These are phyloP conservation scores for Buphagus erythrorhynchus DNA, from an alignment of 2,797 vertebrate species.

Conservation along the genomic window DNA sequence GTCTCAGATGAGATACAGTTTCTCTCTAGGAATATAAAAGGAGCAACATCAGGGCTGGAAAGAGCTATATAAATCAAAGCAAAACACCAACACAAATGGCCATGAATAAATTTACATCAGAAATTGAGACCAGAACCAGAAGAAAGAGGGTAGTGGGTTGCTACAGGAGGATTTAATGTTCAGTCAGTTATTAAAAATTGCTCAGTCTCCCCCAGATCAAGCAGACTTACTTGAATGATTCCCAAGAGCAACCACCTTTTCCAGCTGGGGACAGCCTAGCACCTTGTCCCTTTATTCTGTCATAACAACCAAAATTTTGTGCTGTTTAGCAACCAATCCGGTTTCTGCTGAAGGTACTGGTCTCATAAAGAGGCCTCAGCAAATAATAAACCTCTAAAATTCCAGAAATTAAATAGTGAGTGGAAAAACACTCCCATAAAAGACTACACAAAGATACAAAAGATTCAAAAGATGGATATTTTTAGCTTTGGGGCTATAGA, in stretches of 20 bases:
- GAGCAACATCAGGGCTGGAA: not conserved
- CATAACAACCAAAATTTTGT: not conserved
- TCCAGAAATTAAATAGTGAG: not conserved
- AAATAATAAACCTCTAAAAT: not conserved
- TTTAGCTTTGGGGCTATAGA: not conserved
- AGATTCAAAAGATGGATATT: not conserved
- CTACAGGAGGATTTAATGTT: not conserved
- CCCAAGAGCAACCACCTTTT: not conserved
- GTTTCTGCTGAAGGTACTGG: not conserved
- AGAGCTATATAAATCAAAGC: not conserved
- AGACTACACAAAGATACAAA: not conserved
- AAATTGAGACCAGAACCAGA: not conserved
- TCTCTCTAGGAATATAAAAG: not conserved
- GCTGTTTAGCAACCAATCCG: not conserved
- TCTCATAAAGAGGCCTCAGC: not conserved
- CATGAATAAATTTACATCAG: conserved; percentile 10
- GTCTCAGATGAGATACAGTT: not conserved
- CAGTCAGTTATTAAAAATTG: not conserved
- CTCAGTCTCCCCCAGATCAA: not conserved
- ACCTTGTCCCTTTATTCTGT: not conserved
- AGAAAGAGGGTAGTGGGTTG: not conserved
- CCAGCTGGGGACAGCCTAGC: not conserved
- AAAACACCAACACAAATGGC: not conserved
- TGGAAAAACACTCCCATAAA: not conserved
- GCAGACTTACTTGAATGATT: not conserved